phyloP scores from a whole-genome alignment of 2,888 invertebrate species.

The Rotaria macrura region DNA sequence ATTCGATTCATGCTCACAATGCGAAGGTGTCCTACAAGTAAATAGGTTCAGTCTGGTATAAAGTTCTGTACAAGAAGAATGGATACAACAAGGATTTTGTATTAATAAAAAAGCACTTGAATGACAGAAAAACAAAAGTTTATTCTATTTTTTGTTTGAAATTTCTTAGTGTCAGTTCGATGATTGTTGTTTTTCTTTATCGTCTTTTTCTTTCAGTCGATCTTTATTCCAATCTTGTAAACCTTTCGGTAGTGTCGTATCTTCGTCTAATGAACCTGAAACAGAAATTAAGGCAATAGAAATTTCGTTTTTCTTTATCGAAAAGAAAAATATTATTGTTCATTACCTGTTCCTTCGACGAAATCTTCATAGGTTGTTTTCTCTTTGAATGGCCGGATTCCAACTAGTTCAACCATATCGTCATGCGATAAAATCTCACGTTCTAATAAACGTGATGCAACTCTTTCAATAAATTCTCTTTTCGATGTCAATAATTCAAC shows the following conservation, averaged over 20 bases:
- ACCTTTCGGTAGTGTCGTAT: conserved; percentile 83
- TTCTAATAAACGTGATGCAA: conserved; percentile 76
- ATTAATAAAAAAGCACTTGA: not conserved
- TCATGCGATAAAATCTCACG: conserved; percentile 87
- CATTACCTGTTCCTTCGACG: conserved; percentile 61
- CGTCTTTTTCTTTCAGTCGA: conserved; percentile 36
- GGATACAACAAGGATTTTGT: not conserved
- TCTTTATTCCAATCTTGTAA: conserved; percentile 77
- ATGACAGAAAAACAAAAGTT: not conserved
- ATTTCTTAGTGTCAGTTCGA: not conserved
- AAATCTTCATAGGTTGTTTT: conserved; percentile 99
- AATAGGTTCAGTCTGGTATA: too few species aligned
- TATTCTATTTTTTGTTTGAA: not conserved
- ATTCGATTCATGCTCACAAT: too few species aligned
- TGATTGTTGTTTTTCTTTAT: conserved; percentile 17
- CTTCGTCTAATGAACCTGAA: conserved; percentile 83
- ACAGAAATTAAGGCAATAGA: not conserved
- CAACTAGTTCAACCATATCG: conserved; percentile 91
- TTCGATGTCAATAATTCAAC: conserved; percentile 65
- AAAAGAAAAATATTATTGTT: not conserved
- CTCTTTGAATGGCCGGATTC: conserved; percentile 86
- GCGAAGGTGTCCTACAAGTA: too few species aligned
- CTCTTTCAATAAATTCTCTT: conserved; percentile 73
- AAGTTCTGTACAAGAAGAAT: not conserved
- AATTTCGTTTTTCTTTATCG: not conserved